Evolutionary conservation across 2,797 vertebrate species (phyloP), one percentile per base, ranked within the genome.

Genomic region (Enoplosus armatus): DNA sequence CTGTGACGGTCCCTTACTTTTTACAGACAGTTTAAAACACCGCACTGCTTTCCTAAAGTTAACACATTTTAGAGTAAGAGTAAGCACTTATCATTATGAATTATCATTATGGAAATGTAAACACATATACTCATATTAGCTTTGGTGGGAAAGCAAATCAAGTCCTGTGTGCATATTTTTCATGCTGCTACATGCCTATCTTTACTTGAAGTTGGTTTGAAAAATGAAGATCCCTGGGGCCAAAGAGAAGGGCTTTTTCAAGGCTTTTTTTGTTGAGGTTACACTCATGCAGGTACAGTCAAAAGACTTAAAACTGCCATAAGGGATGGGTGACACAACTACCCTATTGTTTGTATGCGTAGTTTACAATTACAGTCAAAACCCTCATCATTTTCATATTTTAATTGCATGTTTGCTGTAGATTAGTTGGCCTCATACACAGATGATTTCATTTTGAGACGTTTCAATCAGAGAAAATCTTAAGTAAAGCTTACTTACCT

Each of bases 131-230:
- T 50, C 51, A 43, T 85, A 92, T 91, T 87, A 90, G 64, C 65
- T 77, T 79, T 72, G 70, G 70, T 79, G 79, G 73, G 81, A 83
- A 86, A 90, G 84, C 79, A 90, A 89, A 89, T 91, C 88, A 90
- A 90, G 89, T 88, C 74, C 75, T 90, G 85, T 88, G 89, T 94
- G 93, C 95, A 96, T 96, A 95, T 92, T 94, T 96, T 91, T 95
- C 95, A 87, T 94, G 95, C 90, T 91, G 94, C 93, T 92, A 95
- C 95, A 94, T 90, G 95, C 89, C 94, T 91, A 87, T 90, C 85
- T 90, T 89, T 86, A 83, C 89, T 90, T 90, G 88, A 80, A 84
- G 88, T 91, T 90, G 74, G 85, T 88, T 86, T 85, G 85, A 87
- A 90, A 90, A 90, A 89, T 86, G 85, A 90, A 89, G 85, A 83